These are phyloP conservation scores for Decapterus maruadsi DNA, from an alignment of 2,797 vertebrate genomes.

Conservation along the genomic window DNA sequence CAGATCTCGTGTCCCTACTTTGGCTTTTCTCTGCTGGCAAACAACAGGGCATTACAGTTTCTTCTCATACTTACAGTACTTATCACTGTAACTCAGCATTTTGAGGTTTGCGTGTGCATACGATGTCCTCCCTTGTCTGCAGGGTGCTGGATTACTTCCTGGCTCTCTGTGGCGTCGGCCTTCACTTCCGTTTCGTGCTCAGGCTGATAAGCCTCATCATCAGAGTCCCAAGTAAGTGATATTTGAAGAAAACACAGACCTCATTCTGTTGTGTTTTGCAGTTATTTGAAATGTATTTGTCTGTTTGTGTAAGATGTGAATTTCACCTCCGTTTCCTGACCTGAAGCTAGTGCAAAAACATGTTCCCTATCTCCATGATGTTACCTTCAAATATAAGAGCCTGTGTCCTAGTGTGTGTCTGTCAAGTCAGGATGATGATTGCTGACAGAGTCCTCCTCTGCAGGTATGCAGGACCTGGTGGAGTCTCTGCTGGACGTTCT, in stretches of 20 bases:
- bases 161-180: accelerated
- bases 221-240: conserved; percentile 23
- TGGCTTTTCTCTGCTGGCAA: not conserved
- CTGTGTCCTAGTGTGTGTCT: too few species aligned
- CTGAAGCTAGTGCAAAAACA: too few species aligned
- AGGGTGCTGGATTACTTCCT: not conserved
- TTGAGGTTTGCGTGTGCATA: too few species aligned
- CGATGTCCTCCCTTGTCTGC: not conserved
- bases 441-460: not conserved
- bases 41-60: not conserved
- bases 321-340: too few species aligned
- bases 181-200: not conserved
- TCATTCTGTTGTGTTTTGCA: not conserved
- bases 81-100: not conserved
- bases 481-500: conserved; percentile 90
- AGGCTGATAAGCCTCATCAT: conserved; percentile 9
- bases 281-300: too few species aligned
- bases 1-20: not conserved
- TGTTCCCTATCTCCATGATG: too few species aligned
- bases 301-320: too few species aligned
- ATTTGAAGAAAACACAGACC: not conserved
- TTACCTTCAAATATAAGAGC: too few species aligned
- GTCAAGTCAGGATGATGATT: not conserved
- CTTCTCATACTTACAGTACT: not conserved
- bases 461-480: conserved; percentile 92